Evolutionary conservation across 2,113 vertebrate genomes (phyloP).

Genomic region (Petaurus breviceps): DNA sequence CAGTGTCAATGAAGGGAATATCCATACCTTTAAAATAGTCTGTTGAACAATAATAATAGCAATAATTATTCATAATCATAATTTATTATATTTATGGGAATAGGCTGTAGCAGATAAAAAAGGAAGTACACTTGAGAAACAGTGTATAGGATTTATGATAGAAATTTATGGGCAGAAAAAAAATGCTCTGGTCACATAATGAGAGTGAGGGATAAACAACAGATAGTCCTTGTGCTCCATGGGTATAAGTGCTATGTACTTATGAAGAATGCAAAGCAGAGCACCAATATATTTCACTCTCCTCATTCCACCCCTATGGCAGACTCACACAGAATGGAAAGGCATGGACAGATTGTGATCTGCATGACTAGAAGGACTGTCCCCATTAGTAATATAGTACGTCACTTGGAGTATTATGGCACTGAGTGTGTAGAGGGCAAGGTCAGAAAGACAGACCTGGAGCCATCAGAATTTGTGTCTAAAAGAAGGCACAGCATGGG

Average conservation of each 20-base stretch:
- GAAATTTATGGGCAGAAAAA: neutral
- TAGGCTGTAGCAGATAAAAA: neutral
- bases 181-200: neutral
- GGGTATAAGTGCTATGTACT: neutral
- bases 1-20: neutral
- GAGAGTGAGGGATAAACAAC: neutral
- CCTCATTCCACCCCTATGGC: neutral
- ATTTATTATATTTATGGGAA: neutral
- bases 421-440: neutral
- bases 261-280: neutral
- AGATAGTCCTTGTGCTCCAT: neutral
- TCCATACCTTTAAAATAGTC: neutral
- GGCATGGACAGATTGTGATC: too few species aligned
- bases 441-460: neutral
- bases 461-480: neutral
- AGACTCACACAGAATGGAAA: neutral
- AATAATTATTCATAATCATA: neutral
- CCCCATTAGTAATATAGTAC: neutral
- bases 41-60: neutral
- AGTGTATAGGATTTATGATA: neutral
- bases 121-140: neutral
- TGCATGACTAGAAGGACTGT: fast-evolving
- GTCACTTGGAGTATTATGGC: neutral
- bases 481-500: neutral
- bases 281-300: neutral